Percentiles rank a stretch among this genome's conserved stretches.
Conservation (phyloP, 2,113 vertebrate species). For the Marmota monax region DNA sequence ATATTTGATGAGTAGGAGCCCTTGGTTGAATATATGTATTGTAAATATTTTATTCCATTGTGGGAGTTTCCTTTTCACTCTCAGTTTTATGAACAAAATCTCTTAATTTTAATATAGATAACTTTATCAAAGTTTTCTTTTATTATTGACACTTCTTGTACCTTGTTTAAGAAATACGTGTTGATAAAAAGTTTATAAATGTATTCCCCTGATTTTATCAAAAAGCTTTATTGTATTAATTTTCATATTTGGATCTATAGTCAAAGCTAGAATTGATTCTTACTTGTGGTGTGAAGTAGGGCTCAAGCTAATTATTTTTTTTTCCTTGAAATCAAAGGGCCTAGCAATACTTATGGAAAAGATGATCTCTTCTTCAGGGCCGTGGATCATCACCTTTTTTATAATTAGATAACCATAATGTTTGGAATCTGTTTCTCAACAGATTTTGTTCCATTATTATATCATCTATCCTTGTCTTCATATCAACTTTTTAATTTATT, state of each 20-base stretch:
- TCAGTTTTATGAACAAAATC: background rate
- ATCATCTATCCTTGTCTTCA: background rate
- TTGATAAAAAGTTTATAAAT: background rate
- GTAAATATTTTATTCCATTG: background rate
- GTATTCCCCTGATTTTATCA: background rate
- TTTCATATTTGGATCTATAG: background rate
- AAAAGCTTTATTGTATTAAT: conserved; percentile 1
- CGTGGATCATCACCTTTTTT: background rate
- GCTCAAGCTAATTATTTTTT: background rate
- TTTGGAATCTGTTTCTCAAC: background rate
- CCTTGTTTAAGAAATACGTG: background rate
- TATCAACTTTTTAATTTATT: background rate
- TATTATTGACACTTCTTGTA: background rate
- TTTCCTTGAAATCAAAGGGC: background rate
- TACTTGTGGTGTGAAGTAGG: conserved; percentile 13
- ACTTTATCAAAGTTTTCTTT: background rate
- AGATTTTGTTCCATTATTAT: background rate
- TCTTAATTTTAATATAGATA: conserved; percentile 17
- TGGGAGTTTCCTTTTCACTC: background rate
- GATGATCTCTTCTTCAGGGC: background rate
- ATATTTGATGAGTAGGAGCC: background rate
- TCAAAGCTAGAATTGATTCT: background rate
- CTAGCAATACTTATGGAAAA: background rate
- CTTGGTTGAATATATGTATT: background rate
- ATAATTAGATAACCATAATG: background rate